A percentile compares a stretch with the other conserved stretches of the same genome.
Evolutionary conservation across 1,140 invertebrate species (phyloP).

Genomic region (Apolygus lucorum): DNA sequence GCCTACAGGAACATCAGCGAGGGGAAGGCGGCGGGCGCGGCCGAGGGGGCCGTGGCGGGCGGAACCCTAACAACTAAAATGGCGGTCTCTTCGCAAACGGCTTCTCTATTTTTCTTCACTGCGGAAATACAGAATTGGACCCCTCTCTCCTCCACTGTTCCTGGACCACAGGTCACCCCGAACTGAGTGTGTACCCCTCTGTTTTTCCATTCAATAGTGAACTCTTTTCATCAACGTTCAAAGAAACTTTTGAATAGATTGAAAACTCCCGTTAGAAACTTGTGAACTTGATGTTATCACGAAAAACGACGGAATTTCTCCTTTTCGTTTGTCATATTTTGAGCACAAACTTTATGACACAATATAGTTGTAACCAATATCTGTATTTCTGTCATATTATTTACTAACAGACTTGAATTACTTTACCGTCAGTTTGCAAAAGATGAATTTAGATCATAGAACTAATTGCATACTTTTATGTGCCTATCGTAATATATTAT

Average conservation of each 20-base stretch:
- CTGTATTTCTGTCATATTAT: slow-evolving; percentile 2
- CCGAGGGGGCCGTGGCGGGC: neutral
- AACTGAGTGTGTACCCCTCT: no score
- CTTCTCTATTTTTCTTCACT: neutral
- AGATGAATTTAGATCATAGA: neutral
- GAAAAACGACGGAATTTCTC: neutral
- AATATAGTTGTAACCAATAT: neutral
- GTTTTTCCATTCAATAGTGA: neutral
- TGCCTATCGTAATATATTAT: neutral
- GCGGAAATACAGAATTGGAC: neutral
- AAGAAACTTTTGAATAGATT: neutral
- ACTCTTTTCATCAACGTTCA: neutral
- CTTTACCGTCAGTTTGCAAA: neutral
- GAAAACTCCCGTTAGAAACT: neutral
- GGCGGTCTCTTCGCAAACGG: neutral
- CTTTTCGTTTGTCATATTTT: neutral
- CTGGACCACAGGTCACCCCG: no score
- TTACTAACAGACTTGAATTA: slow-evolving; percentile 9
- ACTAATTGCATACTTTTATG: neutral
- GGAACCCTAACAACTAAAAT: neutral
- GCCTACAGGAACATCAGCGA: neutral
- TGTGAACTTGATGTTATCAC: neutral
- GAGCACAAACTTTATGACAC: slow-evolving; percentile 8
- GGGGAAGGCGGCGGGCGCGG: neutral
- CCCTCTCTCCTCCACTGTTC: neutral